phyloP scores from a whole-genome alignment of 2,113 vertebrate genomes.

The Copsychus sechellarum region DNA sequence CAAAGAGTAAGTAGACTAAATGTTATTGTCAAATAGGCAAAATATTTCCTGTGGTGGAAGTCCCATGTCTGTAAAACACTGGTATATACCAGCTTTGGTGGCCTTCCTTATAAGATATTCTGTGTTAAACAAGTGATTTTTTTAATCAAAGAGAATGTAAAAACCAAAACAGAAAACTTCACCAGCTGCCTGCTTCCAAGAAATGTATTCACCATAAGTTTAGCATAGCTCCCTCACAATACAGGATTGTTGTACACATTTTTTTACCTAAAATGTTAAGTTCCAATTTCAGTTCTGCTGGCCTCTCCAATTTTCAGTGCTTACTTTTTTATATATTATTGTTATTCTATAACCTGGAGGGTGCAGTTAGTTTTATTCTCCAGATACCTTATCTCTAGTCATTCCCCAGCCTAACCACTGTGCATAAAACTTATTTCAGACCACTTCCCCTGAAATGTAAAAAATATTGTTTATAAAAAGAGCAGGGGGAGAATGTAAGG shows the following conservation, averaged over 20 bases:
- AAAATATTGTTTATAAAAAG: constrained; percentile 16
- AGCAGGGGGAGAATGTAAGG: not conserved
- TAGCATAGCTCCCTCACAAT: not conserved
- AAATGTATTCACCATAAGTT: not conserved
- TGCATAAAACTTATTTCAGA: constrained; percentile 5
- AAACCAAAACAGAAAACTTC: not conserved
- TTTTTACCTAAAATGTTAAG: not conserved
- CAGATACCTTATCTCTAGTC: not conserved
- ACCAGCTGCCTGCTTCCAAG: not conserved
- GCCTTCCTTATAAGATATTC: not conserved
- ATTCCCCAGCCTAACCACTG: not conserved
- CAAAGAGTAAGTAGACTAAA: not conserved
- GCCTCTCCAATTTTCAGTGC: not conserved
- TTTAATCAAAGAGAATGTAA: not conserved
- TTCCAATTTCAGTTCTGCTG: not conserved
- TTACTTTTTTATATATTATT: not conserved
- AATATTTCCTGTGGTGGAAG: not conserved
- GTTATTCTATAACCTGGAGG: not conserved
- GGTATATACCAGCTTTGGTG: not conserved
- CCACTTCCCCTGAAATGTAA: not conserved
- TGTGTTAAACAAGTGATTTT: not conserved
- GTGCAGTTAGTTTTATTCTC: constrained; percentile 26
- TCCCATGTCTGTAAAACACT: not conserved
- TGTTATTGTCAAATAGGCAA: not conserved
- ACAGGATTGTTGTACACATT: not conserved